Evolutionary conservation across 1,140 invertebrate species (phyloP), one percentile per base, ranked within the genome.

Genomic region (Megalopta genalis): DNA sequence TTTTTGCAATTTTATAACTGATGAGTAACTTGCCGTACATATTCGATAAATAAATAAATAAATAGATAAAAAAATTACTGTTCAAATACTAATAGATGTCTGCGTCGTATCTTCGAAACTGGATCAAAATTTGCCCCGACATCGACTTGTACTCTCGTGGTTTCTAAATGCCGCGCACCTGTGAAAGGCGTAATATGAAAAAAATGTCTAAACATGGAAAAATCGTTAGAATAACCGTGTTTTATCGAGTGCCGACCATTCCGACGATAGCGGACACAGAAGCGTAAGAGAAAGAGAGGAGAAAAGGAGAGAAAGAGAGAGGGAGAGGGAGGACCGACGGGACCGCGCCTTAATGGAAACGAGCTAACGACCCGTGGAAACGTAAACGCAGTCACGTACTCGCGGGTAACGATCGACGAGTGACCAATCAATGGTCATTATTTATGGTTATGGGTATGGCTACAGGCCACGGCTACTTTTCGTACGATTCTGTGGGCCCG

Each of bases 341-440:
- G 82, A 77, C 89, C 88, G 88, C 89, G 86, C 90, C 88, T 90
- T 91, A 91, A 91, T 91, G 87, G 87, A 90, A 91, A 90, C 90
- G 84, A 91, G 88, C 89, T 91, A 91, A 91, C 87, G 90, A 91
- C 85, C 90, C 89, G 84, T 90, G 86, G 87, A 89, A 90, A 88
- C 87, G 89, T 90, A 91, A 90, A 90, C 86, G 86, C 88, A 90
- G 89, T 90, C 90, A 91, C 88, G 90, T 91, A 90, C 87, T 85
- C 85, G 83, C 83, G 80, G 78, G 84, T 90, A 91, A 91, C 88
- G 90, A 90, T 91, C 89, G 85, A 90, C 89, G 84, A 90, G 88
- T 89, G 90, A 91, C 88, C 89, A 89, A 91, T 91, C 90, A 90
- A 87, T 86, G 83, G 81, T 88, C 89, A 91, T 91, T 91, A 90